Conservation (phyloP, 2,888 invertebrate species). For the Megaustenia siamemsis region DNA sequence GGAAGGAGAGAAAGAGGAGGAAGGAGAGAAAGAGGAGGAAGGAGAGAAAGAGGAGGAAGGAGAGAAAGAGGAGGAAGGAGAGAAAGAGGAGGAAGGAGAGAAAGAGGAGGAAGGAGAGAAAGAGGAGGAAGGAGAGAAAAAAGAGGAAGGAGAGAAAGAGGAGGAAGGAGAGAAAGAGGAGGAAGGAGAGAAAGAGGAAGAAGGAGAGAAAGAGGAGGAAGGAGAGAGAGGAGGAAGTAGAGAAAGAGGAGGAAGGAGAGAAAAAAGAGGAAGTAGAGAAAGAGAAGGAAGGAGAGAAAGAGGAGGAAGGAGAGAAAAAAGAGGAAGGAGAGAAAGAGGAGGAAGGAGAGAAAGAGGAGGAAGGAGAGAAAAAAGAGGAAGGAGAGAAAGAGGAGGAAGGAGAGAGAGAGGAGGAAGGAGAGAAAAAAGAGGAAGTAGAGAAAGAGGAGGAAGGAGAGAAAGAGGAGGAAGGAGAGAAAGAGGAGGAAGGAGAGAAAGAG, state of each 20-base stretch:
- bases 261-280: background rate
- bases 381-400: background rate
- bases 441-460: background rate
- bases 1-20: background rate
- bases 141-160: background rate
- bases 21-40: background rate
- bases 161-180: background rate
- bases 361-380: background rate
- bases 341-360: background rate
- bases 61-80: background rate
- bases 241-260: background rate
- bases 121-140: background rate
- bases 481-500: too few species aligned
- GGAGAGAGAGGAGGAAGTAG: background rate
- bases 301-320: background rate
- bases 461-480: too few species aligned
- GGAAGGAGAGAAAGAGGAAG: background rate
- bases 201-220: background rate
- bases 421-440: background rate
- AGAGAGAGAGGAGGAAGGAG: background rate
- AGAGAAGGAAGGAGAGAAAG: background rate
- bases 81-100: too few species aligned
- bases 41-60: background rate
- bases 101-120: background rate
- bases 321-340: background rate